A percentile compares a stretch with the other conserved stretches of the same genome.
phyloP scores from a whole-genome alignment of 2,888 invertebrate genomes.

The Endotricha flammealis region DNA sequence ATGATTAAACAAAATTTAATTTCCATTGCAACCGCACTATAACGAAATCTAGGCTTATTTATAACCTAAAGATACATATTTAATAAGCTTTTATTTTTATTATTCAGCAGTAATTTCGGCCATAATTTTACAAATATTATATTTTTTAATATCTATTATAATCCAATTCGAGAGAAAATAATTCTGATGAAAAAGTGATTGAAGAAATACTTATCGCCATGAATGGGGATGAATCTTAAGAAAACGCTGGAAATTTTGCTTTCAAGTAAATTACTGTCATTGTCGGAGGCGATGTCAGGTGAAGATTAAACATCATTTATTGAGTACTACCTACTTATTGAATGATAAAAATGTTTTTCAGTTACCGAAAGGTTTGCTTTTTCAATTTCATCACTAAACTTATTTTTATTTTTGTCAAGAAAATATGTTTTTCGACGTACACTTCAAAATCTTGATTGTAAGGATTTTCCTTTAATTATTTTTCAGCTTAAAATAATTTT shows the following conservation, averaged over 20 bases:
- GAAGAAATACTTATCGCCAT: constrained; percentile 26
- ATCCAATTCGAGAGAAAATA: constrained; percentile 23
- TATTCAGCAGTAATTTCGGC: neutral
- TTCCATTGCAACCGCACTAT: neutral
- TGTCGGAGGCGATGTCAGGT: constrained; percentile 33
- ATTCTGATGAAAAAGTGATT: constrained; percentile 24
- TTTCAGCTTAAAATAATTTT: too few relatives aligned
- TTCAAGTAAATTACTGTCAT: constrained; percentile 44
- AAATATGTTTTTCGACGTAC: too few relatives aligned
- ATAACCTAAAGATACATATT: too few relatives aligned
- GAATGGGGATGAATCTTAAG: constrained; percentile 39
- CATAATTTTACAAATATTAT: constrained; percentile 4
- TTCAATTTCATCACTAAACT: too few relatives aligned
- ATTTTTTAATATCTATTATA: constrained; percentile 13
- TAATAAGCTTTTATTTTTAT: constrained; percentile 1
- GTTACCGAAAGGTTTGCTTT: constrained; percentile 6
- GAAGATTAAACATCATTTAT: constrained; percentile 26
- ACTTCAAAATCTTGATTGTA: too few relatives aligned
- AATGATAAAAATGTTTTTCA: constrained; percentile 15
- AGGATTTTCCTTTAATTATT: too few relatives aligned
- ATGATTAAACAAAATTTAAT: neutral
- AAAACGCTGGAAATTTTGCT: constrained; percentile 38
- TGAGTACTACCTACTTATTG: constrained; percentile 14
- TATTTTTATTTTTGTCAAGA: too few relatives aligned
- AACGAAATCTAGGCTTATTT: too few relatives aligned